Base-by-base conservation (phyloP, 2,113 vertebrate species). In the Alces alces region DNA sequence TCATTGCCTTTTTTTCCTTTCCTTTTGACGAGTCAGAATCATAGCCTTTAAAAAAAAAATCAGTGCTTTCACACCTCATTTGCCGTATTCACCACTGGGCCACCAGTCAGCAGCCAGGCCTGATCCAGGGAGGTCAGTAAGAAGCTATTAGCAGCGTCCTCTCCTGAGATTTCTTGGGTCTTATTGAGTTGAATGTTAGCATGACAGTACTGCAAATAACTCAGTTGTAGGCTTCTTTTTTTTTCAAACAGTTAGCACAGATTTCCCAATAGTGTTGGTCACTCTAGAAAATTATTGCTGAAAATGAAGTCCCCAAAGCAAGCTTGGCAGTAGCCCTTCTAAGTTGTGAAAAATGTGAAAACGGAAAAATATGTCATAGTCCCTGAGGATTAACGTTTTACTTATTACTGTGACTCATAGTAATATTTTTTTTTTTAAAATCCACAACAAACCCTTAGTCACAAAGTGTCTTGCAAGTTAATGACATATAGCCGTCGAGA, bases 211-310 rank as follows among this genome's bases (percentile, higher is more conserved):
- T 99, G 98, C 98, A 99, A 99, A 99, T 99, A 99, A 98, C 97
- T 98, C 98, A 94, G 97, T 97, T 98, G 98, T 97, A 98, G 98
- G 95, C 89, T 98, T 99, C 50, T 36, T 98, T 60, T 98, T 60
- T 99, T 98, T 98, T 98, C 98, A 96, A 99, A 98, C 98, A 98
- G 98, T 98, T 99, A 99, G 98, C 98, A 98, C 96, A 99, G 98
- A 99, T 99, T 99, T 99, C 99, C 99, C 99, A 97, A 98, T 98
- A 99, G 99, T 99, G 98, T 98, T 99, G 99, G 98, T 99, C 99
- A 99, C 98, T 99, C 99, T 96, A 98, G 98, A 98, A 99, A 99
- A 99, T 98, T 98, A 98, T 98, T 98, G 97, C 98, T 98, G 96
- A 98, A 98, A 99, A 99, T 98, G 98, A 99, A 98, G 98, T 99